Evolutionary conservation across 2,888 invertebrate species (phyloP).

Genomic region (Epirrhoe alternata): DNA sequence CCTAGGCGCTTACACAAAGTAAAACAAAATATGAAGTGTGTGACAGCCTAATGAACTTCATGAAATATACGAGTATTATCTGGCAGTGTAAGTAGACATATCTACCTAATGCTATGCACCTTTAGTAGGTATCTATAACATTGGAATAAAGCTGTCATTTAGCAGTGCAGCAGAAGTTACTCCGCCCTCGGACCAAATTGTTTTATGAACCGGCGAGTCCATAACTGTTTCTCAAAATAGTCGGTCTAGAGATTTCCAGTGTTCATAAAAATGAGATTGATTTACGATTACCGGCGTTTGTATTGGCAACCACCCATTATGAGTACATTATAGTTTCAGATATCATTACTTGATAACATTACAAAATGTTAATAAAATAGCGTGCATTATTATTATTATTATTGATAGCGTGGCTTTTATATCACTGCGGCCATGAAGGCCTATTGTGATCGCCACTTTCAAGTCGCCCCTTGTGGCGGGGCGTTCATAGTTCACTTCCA

Average conservation of each 20-base stretch:
- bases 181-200: conserved; percentile 58
- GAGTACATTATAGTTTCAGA: conserved; percentile 53
- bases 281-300: conserved; percentile 66
- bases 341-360: conserved; percentile 48
- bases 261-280: conserved; percentile 74
- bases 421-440: too few species aligned
- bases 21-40: too few species aligned
- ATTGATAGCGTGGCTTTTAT: too few species aligned
- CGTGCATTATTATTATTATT: conserved; percentile 46
- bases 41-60: too few species aligned
- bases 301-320: conserved; percentile 67
- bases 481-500: too few species aligned
- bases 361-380: conserved; percentile 48
- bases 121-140: too few species aligned
- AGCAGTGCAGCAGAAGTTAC: conserved; percentile 18
- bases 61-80: too few species aligned
- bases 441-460: too few species aligned
- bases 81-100: too few species aligned
- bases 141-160: conserved; percentile 18
- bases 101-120: too few species aligned
- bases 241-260: conserved; percentile 61
- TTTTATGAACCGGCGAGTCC: conserved; percentile 69
- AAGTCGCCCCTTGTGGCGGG: too few species aligned
- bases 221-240: conserved; percentile 70
- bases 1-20: too few species aligned